Base-by-base conservation (phyloP, 1,140 invertebrate species). In the Papilio polyxenes region DNA sequence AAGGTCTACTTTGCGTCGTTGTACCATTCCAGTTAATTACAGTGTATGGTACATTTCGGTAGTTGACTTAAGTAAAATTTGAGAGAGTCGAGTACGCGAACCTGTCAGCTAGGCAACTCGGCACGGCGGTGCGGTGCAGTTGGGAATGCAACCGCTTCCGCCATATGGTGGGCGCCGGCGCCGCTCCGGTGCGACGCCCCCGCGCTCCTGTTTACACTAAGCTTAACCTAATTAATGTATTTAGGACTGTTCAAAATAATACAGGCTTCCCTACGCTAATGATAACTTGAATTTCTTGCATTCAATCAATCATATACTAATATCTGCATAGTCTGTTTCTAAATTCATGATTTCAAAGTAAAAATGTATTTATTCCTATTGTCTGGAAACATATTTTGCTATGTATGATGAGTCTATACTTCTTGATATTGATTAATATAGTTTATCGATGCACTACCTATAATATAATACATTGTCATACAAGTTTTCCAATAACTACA, bases 81-180 rank as follows among this genome's bases (percentile, higher is more conserved):
- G 10, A 75, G 74, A 75, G 40, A 75, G 44, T 49, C n/a, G n/a
- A 8, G 75, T 77, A 2, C n/a, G 5, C 0, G 13, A 5, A n/a
- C 11, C 7, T 10, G 6, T 48, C 17, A 51, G 48, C 48, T n/a
- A 10, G 20, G 17, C 40, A 49, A 48, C 11, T 77, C 20, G 7
- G 49, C 17, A 8, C 7, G 40, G 40, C 40, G 23, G 37, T 53
- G 49, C 7, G 75, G 49, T 49, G 75, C 44, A 31, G 75, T 56
- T 49, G 75, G 49, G 85, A 86, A 88, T 89, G 85, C 84, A 81
- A 85, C 87, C 86, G 80, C 87, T 89, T 89, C 90, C 89, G 90
- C 88, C 90, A 90, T 89, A 88, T 92, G 89, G 88, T 84, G 40
- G 78, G 87, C 88, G 88, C 86, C 87, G 86, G 85, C 81, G 40